Conservation (phyloP, 2,888 invertebrate species). For the Andrena bucephala region DNA sequence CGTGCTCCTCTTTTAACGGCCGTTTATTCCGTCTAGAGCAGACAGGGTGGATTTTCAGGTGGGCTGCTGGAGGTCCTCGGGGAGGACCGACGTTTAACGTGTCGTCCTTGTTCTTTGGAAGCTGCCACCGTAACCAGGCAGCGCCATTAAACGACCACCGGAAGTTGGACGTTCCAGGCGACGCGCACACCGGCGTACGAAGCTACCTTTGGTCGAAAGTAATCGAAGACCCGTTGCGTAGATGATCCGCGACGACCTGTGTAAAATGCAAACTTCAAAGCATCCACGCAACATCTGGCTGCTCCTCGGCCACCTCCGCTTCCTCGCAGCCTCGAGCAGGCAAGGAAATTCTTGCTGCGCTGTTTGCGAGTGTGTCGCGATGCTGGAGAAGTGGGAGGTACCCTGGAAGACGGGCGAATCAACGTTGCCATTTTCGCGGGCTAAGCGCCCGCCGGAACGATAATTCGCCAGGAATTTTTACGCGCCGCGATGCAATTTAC, state of each 20-base stretch:
- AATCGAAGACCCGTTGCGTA: no score
- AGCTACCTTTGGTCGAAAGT: background rate
- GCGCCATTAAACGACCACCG: background rate
- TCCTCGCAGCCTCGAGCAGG: no score
- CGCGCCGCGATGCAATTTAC: conserved; percentile 28
- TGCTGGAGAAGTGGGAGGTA: background rate
- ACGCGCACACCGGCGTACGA: background rate
- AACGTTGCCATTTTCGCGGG: conserved; percentile 21
- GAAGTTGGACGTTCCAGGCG: background rate
- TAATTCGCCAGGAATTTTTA: conserved; percentile 33
- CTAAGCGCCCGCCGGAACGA: background rate
- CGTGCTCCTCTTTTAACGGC: conserved; percentile 12
- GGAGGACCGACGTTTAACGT: conserved; percentile 21
- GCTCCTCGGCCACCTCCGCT: no score
- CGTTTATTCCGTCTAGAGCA: background rate
- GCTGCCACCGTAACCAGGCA: conserved; percentile 6
- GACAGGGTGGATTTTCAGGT: background rate
- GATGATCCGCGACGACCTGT: no score
- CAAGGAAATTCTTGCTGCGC: background rate
- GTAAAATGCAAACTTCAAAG: no score
- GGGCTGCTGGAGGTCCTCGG: background rate
- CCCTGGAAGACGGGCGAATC: conserved; percentile 11
- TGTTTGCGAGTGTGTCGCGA: background rate
- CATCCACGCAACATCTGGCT: no score
- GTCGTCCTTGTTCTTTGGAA: background rate